Base-by-base conservation (phyloP, 30 jellyfish, hydroid and myxozoan species). In the Hydra vulgaris region DNA sequence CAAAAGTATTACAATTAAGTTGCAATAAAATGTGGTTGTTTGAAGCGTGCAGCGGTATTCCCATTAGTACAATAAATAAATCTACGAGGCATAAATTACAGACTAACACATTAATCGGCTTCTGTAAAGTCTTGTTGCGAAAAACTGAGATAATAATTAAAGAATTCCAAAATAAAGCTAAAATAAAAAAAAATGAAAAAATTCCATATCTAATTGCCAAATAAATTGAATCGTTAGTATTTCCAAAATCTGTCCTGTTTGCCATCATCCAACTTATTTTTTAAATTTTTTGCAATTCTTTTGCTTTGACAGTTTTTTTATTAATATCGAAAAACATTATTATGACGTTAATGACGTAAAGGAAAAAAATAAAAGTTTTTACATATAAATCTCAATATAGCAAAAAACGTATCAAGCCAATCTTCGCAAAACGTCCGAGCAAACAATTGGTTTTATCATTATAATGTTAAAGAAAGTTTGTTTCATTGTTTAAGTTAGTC, bases 21-120 rank as follows among this genome's bases (percentile, higher is more conserved):
- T 26, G 22, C 1, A 71, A 80, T 68, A n/a, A 15, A 61, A 73
- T 7, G 40, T 68, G 69, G 3, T 61, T 79, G 24, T 70, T 54
- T 17, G 61, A 1, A 1, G 72, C 84, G 26, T 61, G 71, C 72
- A 80, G 40, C 27, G 87, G 87, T 61, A 80, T 23, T 15, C 87
- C 87, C 27, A 70, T 7, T 8, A 71, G 8, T 68, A 80, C 27
- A 18, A 80, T 66, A 15, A 80, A 70, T 23, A 80, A 23, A 27
- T 80, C 87, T 0, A 23, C 69, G 0, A 80, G 23, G 71, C 87
- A 80, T 22, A 80, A 66, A 66, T 80, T 80, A 24, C 87, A 80
- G 80, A 80, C 70, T 25, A 80, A 66, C 1, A 80, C 26, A 54
- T 80, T 80, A 15, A 74, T 80, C 15, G 87, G 72, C 21, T 25